Base-by-base conservation (phyloP, 2,797 vertebrate genomes). In the Oreochromis mossambicus region DNA sequence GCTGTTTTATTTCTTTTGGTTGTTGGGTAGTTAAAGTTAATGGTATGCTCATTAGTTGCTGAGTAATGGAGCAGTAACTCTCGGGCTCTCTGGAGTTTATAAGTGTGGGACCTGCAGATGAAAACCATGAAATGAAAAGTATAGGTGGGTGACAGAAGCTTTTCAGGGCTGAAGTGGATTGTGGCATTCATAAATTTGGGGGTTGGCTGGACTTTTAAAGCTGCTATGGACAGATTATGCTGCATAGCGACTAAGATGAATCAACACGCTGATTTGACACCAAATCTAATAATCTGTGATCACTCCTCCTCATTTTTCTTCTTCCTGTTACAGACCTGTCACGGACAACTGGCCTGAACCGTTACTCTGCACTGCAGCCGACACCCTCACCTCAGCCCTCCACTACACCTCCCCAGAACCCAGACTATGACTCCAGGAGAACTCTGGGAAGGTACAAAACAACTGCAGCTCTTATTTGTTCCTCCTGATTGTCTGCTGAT, bases 321-420 rank as follows among this genome's bases (percentile, higher is more conserved):
- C 21, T 79, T n/a, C 75, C 77, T 17, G 0, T 79, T 52, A 80
- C 95, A 99, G 98, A 99, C 91, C 94, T 97, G 70, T 96, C 98
- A 76, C 96, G 98, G 89, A 96, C 96, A 96, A 97, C 92, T 2
- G 97, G 97, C 92, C 95, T 99, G 91, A 99, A 99, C 95, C 97
- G 98, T 79, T 99, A 97, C 94, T 99, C 98, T 54, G 97, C 98
- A 0, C 97, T 99, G 89, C 98, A 99, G 96, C 95, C 97, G 11
- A 94, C 97, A 24, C 95, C 94, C 21, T 78, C 92, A 24, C 90
- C 97, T 77, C 96, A 97, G 5, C 94, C 94, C 78, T 92, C 94
- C 78, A 51, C 94, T 24, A 92, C 97, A 48, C 87, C 97, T 8
- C 85, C 96, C 8, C 96, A 97, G 81, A 95, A 90, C 80, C 90